phyloP scores from a whole-genome alignment of 1,140 invertebrate species.

The Cydia fagiglandana region DNA sequence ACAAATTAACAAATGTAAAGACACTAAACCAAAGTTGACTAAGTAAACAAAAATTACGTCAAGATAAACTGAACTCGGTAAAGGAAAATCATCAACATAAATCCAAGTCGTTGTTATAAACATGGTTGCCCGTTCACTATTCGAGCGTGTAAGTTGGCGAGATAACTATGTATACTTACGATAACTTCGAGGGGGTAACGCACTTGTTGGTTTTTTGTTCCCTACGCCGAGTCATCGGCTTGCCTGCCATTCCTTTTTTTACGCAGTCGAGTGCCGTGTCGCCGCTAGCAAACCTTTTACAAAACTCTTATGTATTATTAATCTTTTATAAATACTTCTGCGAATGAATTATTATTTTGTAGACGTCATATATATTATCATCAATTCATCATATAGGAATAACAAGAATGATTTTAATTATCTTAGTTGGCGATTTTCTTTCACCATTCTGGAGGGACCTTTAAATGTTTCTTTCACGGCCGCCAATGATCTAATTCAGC shows the following conservation, averaged over 20 bases:
- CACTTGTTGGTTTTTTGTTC: conserved; percentile 73
- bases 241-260: conserved; percentile 63
- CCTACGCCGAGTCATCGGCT: conserved; percentile 70
- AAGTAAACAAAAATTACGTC: neutral
- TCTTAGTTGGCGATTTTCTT: no score
- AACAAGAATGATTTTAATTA: no score
- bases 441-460: neutral
- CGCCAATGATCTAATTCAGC: neutral
- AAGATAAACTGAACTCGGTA: neutral
- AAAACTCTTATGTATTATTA: conserved; percentile 33
- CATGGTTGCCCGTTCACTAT: conserved; percentile 12
- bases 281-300: conserved; percentile 63
- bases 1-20: neutral
- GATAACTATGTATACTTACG: conserved; percentile 67
- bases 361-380: no score
- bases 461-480: neutral
- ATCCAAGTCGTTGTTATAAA: conserved; percentile 6
- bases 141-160: conserved; percentile 34
- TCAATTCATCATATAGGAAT: neutral
- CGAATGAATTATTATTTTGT: neutral
- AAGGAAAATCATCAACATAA: conserved; percentile 13
- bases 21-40: neutral
- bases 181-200: conserved; percentile 76
- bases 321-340: neutral
- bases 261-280: conserved; percentile 61